Evolutionary conservation across 2,797 vertebrate species (phyloP), one percentile per base, ranked within the genome.

Genomic region (Fundulus diaphanus): DNA sequence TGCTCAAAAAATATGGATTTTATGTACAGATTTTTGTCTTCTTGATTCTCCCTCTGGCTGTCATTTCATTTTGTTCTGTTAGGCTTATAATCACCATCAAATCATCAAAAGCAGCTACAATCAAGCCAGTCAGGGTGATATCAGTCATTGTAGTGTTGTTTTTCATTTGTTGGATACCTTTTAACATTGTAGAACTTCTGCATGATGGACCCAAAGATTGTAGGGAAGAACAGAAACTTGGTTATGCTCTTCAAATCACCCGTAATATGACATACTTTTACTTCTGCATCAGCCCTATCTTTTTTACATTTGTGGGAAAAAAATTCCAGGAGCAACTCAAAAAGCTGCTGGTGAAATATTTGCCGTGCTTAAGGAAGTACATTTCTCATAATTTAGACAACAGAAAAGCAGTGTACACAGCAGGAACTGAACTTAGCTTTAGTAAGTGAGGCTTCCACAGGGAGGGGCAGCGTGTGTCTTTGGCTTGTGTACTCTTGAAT

Each of bases 231-330:
- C 11, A 74, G 1, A 80, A 3, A 0, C 73, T 82, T 0, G 71
- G 29, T 29, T 84, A 92, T 2, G 82, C 75, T 0, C 42, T 83
- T 4, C 86, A 93, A 0, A 1, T 96, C 70, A 95, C 94, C 5
- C 87, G 81, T 6, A 89, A 87, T 73, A 49, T 96, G 7, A 91
- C 94, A 9, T 91, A 92, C 74, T 29, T 94, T n/a, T 96, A 96
- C 80, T 96, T 95, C 72, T 94, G 95, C 80, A 76, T 96, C 69
- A 95, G 94, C 76, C 95, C 95, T 0, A 63, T 96, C 31, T 94
- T 96, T 49, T 96, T 95, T 72, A 96, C 95, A 0, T 95, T 96
- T 72, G 88, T 96, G 20, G 96, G 95, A 1, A 94, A 76, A 61
- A 96, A 95, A 86, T 96, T 96, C 74, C 94, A 95, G 72, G 92